Base-by-base conservation (phyloP, 1,140 invertebrate species). In the Pristionchus pacificus region DNA sequence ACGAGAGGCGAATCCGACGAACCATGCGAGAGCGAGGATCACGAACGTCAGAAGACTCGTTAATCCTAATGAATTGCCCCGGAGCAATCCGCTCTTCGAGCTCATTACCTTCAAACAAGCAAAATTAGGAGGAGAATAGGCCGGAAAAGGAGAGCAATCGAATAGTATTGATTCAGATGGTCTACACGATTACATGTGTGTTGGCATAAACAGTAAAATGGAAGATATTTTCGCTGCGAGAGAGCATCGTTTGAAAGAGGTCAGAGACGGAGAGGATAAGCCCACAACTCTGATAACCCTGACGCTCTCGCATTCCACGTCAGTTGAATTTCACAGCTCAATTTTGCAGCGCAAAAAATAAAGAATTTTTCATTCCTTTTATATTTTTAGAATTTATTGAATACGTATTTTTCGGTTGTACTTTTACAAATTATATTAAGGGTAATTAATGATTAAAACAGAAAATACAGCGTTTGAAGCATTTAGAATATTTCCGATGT, bases 1-100 rank as follows among this genome's bases (percentile, higher is more conserved):
- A 81, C 97, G 89, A 68, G 94, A 95, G 58, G 94, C 91, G 86
- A 99, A 99, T 74, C 95, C 96, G 77, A 93, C 93, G 72, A 98
- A 88, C 92, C 95, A 98, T 83, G 94, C 93, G 77, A 98, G 88
- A 38, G 92, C 86, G 74, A 98, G 87, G 74, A 98, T 90, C 57
- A 92, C 91, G 86, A 96, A 93, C 60, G 79, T 79, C 2, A 86
- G 70, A 33, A 85, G 72, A 32, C 69, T 78, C 25, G 79, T 79
- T 28, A 29, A 67, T 59, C 77, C 77, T 1, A 70, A 49, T 15
- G 33, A 65, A 55, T 60, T 61, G 60, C 25, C 59, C 33, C 60
- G 69, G 27, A 55, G 60, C 38, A 49, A 49, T 19, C 38, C 38
- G 6, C 38, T 19, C 19, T 49, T 49, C 19, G 38, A 3, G 60